Base-by-base conservation (phyloP, 2,113 vertebrate species). In the Menidia beryllina region DNA sequence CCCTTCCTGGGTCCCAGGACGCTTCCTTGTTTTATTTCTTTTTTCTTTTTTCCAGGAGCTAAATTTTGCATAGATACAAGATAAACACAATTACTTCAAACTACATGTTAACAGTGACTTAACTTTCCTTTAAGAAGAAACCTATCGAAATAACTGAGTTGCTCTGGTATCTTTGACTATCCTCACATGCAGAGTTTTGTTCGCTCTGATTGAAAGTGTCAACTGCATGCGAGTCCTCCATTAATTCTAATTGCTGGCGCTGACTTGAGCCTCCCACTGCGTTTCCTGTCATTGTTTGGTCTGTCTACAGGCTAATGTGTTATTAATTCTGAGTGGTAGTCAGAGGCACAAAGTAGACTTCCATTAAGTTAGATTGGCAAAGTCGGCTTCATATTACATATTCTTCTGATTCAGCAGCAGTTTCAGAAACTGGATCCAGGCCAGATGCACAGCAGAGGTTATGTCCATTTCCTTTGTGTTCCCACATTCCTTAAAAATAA, bases 341-440 rank as follows among this genome's bases (percentile, higher is more conserved):
- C 5, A 1, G 30, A 56, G 63, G n/a, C 54, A 30, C 20, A 74
- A 47, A 27, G 34, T 36, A 34, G 39, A 38, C 24, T 55, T 38
- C 26, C 63, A 64, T 57, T 69, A 17, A 81, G 61, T 62, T 36
- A 38, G 58, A 60, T 63, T 60, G 64, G 60, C 27, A 25, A 30
- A 54, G 56, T 39, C 48, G 58, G 36, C 55, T 72, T 19, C 27
- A 53, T 54, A 63, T 81, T 62, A 71, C 45, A 52, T 36, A 23
- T 60, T 76, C 43, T 69, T 65, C 45, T 62, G 62, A 70, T 39
- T 41, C 24, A 60, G 2, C 30, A 50, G 53, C 27, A 49, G 6
- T 23, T 20, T 9, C 4, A 56, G n/a, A 53, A 67, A 55, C 11
- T 15, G 1, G 41, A 68, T 64, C 19, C 14, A 17, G 68, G 48